A percentile compares a stretch with the other conserved stretches of the same genome.
Evolutionary conservation across 2,113 vertebrate genomes (phyloP).

Genomic region (Triplophysa dalaica): DNA sequence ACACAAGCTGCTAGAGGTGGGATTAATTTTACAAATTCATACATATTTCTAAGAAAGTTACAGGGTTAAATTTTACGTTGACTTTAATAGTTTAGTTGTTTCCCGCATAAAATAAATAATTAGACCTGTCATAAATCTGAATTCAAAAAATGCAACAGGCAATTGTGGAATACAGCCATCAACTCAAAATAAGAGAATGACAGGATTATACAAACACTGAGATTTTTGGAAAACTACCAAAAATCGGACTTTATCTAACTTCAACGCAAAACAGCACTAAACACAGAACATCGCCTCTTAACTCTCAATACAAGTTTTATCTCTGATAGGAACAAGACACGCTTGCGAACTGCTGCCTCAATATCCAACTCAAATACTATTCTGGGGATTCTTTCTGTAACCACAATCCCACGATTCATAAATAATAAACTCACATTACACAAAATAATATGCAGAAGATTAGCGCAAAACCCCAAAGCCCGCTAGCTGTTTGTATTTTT

Average conservation of each 20-base stretch:
- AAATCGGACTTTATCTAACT: background rate
- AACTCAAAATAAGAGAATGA: background rate
- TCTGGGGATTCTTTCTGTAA: conserved; percentile 16
- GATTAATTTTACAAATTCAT: too few relatives aligned
- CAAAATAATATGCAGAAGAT: conserved; percentile 33
- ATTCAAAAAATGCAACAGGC: too few relatives aligned
- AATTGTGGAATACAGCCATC: too few relatives aligned
- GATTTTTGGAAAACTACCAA: background rate
- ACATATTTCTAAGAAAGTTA: too few relatives aligned
- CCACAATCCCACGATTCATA: conserved; percentile 21
- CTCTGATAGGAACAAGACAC: background rate
- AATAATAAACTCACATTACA: conserved; percentile 30
- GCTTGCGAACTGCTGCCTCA: background rate
- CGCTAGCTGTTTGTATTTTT: conserved; percentile 19
- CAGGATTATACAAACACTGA: background rate
- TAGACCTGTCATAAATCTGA: too few relatives aligned
- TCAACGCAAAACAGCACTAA: background rate
- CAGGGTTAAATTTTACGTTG: too few relatives aligned
- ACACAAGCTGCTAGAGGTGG: too few relatives aligned
- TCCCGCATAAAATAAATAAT: too few relatives aligned
- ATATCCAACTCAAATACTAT: conserved; percentile 16
- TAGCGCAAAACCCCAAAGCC: background rate
- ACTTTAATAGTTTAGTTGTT: too few relatives aligned
- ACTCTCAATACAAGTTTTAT: conserved; percentile 18
- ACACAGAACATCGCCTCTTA: background rate